Evolutionary conservation across 2,113 vertebrate species (phyloP).

Genomic region (Pseudorasbora parva): DNA sequence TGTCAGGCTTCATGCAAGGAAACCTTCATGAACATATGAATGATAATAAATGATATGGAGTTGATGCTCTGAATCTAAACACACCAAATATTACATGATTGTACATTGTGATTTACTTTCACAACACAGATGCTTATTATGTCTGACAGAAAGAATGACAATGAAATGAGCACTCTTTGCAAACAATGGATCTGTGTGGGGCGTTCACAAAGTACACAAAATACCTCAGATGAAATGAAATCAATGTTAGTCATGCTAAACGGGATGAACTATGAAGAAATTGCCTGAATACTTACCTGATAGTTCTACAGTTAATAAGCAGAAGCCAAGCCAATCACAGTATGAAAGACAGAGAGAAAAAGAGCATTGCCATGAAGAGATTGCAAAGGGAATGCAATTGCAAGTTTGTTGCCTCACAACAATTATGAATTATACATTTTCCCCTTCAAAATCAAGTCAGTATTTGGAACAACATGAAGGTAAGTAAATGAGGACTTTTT

Average conservation of each 20-base stretch:
- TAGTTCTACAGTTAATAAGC: constrained; percentile 79
- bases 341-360: constrained; percentile 70
- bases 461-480: background rate
- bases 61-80: background rate
- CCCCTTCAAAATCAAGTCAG: background rate
- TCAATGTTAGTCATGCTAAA: constrained; percentile 20
- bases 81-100: constrained; percentile 4
- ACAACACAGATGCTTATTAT: constrained; percentile 32
- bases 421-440: background rate
- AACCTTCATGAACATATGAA: background rate
- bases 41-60: background rate
- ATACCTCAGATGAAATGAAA: constrained; percentile 14
- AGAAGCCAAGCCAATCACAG: constrained; percentile 54
- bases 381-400: constrained; percentile 24
- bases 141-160: background rate
- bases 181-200: background rate
- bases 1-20: constrained; percentile 30
- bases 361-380: constrained; percentile 50
- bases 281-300: constrained; percentile 78
- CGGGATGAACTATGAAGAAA: background rate
- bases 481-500: background rate
- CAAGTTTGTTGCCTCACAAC: background rate
- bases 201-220: background rate
- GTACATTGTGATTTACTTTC: background rate
- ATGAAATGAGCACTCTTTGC: background rate